Evolutionary conservation across 1,140 invertebrate species (phyloP), one percentile per base, ranked within the genome.

Genomic region (Bemisia tabaci): DNA sequence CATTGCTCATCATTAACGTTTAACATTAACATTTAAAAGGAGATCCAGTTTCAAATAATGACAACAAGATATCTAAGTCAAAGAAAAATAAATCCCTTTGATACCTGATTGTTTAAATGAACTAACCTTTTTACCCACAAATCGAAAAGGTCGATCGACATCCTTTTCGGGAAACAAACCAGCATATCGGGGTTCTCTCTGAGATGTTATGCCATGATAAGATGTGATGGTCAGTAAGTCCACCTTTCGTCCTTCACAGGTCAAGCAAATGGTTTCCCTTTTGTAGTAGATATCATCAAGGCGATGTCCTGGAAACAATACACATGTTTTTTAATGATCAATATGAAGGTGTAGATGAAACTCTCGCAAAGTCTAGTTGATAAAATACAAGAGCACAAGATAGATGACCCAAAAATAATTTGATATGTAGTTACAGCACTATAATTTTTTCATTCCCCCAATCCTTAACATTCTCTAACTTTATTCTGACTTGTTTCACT

Each of bases 171-270:
- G 90, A 79, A 94, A 95, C 64, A 95, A 79, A 74, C 89, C 83
- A 64, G 84, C 85, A 69, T 94, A 78, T 71, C 83, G 80, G 2
- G 83, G 81, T 78, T 94, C 92, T 71, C 84, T 80, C 70, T 85
- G 81, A 25, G 76, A 78, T 12, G 82, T 84, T 58, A 93, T 89
- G 39, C 88, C 89, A 76, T 92, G 86, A 75, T 86, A 85, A 1
- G 91, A 93, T 24, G 89, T 86, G 75, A 97, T 88, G 23, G 94
- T 97, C 61, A 97, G 73, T 59, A 97, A 75, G 79, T 97, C 93
- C 22, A 97, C 81, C 70, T 87, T 79, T 70, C 92, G 79, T 68
- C 86, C 86, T 81, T 96, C 92, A 69, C 94, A 77, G 5, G 91
- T 89, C 75, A 87, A 83, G 71, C 89, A 89, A 22, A 92, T 82